Conservation (phyloP, 2,113 vertebrate genomes). For the Corapipo altera region DNA sequence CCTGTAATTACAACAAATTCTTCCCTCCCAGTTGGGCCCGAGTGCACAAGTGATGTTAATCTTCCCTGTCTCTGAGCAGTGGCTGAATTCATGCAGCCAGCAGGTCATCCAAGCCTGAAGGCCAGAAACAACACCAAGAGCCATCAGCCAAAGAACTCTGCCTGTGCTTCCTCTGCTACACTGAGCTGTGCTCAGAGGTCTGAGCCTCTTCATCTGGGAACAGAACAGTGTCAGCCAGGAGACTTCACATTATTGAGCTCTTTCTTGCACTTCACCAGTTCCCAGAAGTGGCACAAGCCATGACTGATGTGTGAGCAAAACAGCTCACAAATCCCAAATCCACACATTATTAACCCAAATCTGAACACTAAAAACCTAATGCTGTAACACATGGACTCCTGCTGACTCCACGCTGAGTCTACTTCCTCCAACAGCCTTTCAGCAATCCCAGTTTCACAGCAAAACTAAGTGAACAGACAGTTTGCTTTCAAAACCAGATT, state of each 20-base stretch:
- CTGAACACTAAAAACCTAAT: not conserved
- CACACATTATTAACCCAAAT: not conserved
- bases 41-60: not conserved
- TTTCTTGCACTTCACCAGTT: not conserved
- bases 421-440: not conserved
- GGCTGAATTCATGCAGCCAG: not conserved
- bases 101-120: not conserved
- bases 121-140: not conserved
- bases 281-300: not conserved
- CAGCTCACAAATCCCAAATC: not conserved
- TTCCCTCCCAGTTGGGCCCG: not conserved
- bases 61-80: not conserved
- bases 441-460: not conserved
- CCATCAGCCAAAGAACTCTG: not conserved
- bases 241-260: not conserved
- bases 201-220: not conserved
- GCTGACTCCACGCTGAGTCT: not conserved
- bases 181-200: not conserved
- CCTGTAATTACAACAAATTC: conserved; percentile 18
- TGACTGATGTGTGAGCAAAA: not conserved
- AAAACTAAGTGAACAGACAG: not conserved
- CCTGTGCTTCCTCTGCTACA: not conserved
- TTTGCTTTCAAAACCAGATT: not conserved
- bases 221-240: not conserved
- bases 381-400: not conserved